phyloP scores from a whole-genome alignment of 1,140 invertebrate species.

The Drosophila paulistorum region DNA sequence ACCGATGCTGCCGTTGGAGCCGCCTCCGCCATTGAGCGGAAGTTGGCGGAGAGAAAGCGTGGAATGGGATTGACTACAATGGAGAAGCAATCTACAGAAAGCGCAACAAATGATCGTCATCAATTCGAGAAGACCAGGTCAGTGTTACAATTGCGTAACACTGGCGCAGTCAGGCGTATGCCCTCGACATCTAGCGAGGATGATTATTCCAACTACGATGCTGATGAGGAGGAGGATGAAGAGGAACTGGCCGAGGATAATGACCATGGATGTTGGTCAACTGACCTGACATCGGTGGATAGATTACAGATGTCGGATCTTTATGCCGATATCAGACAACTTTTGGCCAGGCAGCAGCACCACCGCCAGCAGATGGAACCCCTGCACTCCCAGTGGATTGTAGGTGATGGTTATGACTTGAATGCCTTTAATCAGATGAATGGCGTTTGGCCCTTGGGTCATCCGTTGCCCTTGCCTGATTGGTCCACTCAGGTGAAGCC shows the following conservation, averaged over 20 bases:
- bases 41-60: constrained; percentile 66
- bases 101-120: constrained; percentile 49
- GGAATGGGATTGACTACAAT: constrained; percentile 75
- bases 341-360: constrained; percentile 60
- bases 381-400: constrained; percentile 40
- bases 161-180: constrained; percentile 50
- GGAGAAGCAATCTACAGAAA: constrained; percentile 36
- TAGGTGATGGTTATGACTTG: constrained; percentile 80
- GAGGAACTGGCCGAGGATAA: constrained; percentile 51
- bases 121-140: constrained; percentile 35
- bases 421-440: constrained; percentile 83
- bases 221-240: constrained; percentile 59
- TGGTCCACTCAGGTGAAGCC: constrained; percentile 84
- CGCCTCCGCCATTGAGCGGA: constrained; percentile 27
- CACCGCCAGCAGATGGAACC: constrained; percentile 24
- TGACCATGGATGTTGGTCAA: constrained; percentile 46
- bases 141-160: constrained; percentile 32
- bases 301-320: constrained; percentile 58
- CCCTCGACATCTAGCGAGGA: constrained; percentile 72
- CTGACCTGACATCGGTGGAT: constrained; percentile 76
- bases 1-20: constrained; percentile 26
- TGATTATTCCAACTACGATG: constrained; percentile 37
- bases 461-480: constrained; percentile 88
- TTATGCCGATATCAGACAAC: constrained; percentile 70
- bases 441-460: constrained; percentile 85